Evolutionary conservation across 2,113 vertebrate species (phyloP), one percentile per base, ranked within the genome.

Genomic region (Amphiprion ocellaris): DNA sequence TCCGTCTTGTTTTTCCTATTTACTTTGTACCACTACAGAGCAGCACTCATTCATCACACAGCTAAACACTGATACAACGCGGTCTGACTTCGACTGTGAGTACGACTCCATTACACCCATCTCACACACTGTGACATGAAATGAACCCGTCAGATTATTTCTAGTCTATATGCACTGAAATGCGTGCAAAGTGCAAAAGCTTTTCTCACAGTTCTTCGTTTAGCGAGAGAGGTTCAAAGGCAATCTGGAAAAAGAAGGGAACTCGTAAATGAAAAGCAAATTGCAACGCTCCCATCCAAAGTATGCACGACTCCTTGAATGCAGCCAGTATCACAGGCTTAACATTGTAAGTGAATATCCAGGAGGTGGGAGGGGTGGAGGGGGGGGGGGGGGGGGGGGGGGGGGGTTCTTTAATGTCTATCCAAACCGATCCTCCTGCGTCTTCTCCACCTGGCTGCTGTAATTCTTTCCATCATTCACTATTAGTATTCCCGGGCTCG

Each of bases 371-470:
- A 12, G 39, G 9, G 39, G 10, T 10, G 41, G 11, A 2, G 2
- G 41, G 19, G 49, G 79, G 78, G 39, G 69, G 79, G 78, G 39
- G 39, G 9, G 39, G 10, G 2, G 41, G 11, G 0, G 2, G 41
- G 19, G 49, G 79, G 78, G 39, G 69, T 74, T 56, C 82, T 89
- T 83, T 88, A 69, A 86, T 86, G 70, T 81, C 80, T 60, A 4
- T 81, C 81, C 83, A 89, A 84, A 66, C 75, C 80, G 79, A 79
- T 84, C 75, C 74, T 69, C 59, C 41, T 50, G 70, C 64, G 58
- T 91, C 81, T 77, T 55, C 76, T 76, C 78, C 86, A 83, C 79
- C 81, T 89, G 84, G 70, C 64, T 72, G 81, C 77, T 86, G 67
- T 85, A 74, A 86, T 83, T 86, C 86, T 83, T 70, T 72, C 78